Evolutionary conservation across 2,888 invertebrate genomes (phyloP).

Genomic region (Clepsis dumicolana): DNA sequence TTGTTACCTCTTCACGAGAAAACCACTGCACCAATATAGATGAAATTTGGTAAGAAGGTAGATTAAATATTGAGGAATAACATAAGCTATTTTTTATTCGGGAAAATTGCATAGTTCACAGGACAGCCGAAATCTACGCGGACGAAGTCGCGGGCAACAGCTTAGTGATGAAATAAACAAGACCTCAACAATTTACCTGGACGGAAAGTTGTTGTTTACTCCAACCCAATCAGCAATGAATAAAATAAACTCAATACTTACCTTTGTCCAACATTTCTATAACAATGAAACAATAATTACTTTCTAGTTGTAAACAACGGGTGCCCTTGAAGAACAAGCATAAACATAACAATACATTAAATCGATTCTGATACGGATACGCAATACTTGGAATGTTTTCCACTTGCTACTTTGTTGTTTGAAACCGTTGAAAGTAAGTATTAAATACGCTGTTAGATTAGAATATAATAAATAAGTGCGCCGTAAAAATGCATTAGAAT

Average conservation of each 20-base stretch:
- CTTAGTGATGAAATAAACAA: not conserved
- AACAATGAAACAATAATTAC: conserved; percentile 20
- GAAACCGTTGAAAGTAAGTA: not conserved
- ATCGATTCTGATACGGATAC: conserved; percentile 11
- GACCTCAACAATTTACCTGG: not conserved
- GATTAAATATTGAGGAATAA: too few relatives aligned
- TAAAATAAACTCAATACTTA: not conserved
- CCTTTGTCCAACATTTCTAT: not conserved
- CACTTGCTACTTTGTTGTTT: conserved; percentile 14
- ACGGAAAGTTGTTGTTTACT: conserved; percentile 10
- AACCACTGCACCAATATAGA: too few relatives aligned
- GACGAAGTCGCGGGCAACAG: too few relatives aligned
- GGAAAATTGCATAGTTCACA: too few relatives aligned
- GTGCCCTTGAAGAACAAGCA: conserved; percentile 3
- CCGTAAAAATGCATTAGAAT: not conserved
- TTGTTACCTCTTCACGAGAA: too few relatives aligned
- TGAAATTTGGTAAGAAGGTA: too few relatives aligned
- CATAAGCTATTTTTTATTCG: too few relatives aligned
- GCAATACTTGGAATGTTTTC: conserved; percentile 17
- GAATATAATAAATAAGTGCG: too few relatives aligned
- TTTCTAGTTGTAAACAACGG: conserved; percentile 22
- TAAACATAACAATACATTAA: conserved; percentile 12
- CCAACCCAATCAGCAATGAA: not conserved
- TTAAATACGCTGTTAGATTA: too few relatives aligned
- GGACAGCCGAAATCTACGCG: too few relatives aligned